Evolutionary conservation across 2,113 vertebrate genomes (phyloP), one percentile per base, ranked within the genome.

Genomic region (Chitala chitala): DNA sequence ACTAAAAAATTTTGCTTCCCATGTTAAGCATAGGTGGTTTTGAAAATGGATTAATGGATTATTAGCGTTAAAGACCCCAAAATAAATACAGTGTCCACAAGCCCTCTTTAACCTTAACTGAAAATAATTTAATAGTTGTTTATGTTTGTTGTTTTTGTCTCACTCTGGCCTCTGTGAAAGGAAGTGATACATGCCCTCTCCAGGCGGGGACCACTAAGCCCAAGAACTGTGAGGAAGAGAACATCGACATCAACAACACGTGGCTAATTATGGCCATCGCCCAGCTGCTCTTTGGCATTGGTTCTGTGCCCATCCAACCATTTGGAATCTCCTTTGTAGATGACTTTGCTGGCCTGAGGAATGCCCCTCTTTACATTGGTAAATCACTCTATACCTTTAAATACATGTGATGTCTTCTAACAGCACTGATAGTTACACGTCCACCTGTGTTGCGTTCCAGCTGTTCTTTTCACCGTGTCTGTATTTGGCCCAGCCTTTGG

Each of bases 241-340:
- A 87, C 80, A 78, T 82, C 5, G 93, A 94, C 78, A 86, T 89
- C 73, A 91, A 75, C 78, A 93, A 84, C 63, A 79, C 97, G 81
- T 97, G 95, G 97, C 77, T 88, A 42, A 86, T 98, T 72, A 98
- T 99, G 95, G 92, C 89, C 59, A 82, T 87, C 0, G 97, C 95
- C 31, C 97, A 99, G 85, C 86, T 98, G 78, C 86, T 98, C 77
- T 98, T 95, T 0, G 97, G 97, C 0, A 84, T 98, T 0, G 97
- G 96, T 29, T 95, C 96, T 0, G 96, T 98, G 71, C 97, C 97
- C 75, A 96, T 99, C 74, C 97, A 99, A 77, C 97, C 97, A 0
- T 99, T 95, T 13, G 97, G 97, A 0, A 98, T 99, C 44, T 98
- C 97, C 64, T 99, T 95, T 0, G 93, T 99, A 7, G 97, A 99